These are phyloP conservation scores for Otus sunia DNA, from an alignment of 2,113 vertebrate genomes.

Conservation along the genomic window DNA sequence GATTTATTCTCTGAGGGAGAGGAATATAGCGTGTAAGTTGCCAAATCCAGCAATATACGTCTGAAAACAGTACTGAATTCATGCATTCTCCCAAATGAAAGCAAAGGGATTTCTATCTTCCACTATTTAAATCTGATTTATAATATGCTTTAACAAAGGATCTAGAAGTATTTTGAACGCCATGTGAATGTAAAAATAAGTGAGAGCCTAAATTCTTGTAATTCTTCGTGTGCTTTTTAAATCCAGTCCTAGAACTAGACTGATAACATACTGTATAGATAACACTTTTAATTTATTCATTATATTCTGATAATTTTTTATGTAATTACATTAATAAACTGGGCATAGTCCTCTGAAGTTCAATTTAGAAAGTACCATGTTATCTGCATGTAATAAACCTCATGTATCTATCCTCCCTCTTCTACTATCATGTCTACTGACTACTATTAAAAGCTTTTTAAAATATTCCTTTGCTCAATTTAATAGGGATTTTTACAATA, in stretches of 20 bases:
- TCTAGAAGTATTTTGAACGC: neutral
- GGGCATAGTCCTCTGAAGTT: slow-evolving; percentile 10
- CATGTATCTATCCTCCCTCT: neutral
- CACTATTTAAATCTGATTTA: neutral
- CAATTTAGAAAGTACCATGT: slow-evolving; percentile 12
- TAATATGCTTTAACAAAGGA: neutral
- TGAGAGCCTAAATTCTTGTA: neutral
- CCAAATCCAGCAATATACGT: neutral
- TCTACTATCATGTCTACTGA: neutral
- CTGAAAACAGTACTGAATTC: neutral
- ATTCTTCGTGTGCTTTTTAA: neutral
- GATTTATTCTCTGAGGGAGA: neutral
- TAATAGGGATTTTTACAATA: slow-evolving; percentile 30
- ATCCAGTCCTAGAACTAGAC: neutral
- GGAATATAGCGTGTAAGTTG: neutral
- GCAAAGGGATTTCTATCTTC: neutral
- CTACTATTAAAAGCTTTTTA: neutral
- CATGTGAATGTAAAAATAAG: neutral
- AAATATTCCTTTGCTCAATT: neutral
- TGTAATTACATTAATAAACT: slow-evolving; percentile 34
- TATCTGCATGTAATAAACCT: slow-evolving; percentile 43
- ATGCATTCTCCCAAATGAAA: neutral
- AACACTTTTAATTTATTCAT: slow-evolving; percentile 46
- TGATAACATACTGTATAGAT: slow-evolving; percentile 14
- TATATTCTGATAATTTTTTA: slow-evolving; percentile 9